These are phyloP conservation scores for Bagarius yarrelli DNA, from an alignment of 2,113 vertebrate species.

Conservation along the genomic window DNA sequence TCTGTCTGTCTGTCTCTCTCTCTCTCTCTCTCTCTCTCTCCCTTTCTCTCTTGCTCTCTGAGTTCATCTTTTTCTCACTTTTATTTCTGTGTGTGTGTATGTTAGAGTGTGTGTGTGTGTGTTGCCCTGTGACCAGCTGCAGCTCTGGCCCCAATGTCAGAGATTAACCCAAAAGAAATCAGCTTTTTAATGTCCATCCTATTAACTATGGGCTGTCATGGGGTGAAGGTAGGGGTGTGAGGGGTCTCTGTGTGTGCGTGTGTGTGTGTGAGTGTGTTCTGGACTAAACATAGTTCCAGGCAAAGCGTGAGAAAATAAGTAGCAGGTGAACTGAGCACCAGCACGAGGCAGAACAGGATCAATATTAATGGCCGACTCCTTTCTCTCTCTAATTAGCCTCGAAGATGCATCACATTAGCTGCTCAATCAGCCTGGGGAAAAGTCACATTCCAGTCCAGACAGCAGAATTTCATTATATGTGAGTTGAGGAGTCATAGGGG, in stretches of 20 bases:
- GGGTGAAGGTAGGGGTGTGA: not conserved
- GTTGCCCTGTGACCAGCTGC: slow-evolving; percentile 21
- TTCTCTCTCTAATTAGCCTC: slow-evolving; percentile 47
- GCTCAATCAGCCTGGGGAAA: slow-evolving; percentile 46
- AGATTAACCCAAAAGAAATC: slow-evolving; percentile 45
- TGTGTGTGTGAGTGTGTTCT: not conserved
- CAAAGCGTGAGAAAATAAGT: slow-evolving; percentile 51
- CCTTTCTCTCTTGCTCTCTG: not conserved
- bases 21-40: slow-evolving; percentile 1
- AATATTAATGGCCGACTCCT: slow-evolving; percentile 52
- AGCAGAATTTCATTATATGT: slow-evolving; percentile 48
- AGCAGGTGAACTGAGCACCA: slow-evolving; percentile 49
- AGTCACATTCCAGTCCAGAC: slow-evolving; percentile 44
- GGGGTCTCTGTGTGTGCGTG: not conserved
- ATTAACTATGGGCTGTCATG: slow-evolving; percentile 11
- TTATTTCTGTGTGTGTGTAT: too few relatives aligned
- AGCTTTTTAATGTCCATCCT: slow-evolving; percentile 33
- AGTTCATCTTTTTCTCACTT: not conserved
- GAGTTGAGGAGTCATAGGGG: slow-evolving; percentile 31
- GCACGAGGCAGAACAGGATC: slow-evolving; percentile 40
- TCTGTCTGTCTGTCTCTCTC: too few relatives aligned
- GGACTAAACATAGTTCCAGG: slow-evolving; percentile 5
- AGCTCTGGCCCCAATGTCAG: slow-evolving; percentile 22
- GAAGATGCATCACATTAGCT: slow-evolving; percentile 48
- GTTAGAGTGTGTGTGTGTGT: too few relatives aligned